Evolutionary conservation across 2,888 invertebrate species (phyloP), one percentile per base, ranked within the genome.

Genomic region (Oxytorus armatus): DNA sequence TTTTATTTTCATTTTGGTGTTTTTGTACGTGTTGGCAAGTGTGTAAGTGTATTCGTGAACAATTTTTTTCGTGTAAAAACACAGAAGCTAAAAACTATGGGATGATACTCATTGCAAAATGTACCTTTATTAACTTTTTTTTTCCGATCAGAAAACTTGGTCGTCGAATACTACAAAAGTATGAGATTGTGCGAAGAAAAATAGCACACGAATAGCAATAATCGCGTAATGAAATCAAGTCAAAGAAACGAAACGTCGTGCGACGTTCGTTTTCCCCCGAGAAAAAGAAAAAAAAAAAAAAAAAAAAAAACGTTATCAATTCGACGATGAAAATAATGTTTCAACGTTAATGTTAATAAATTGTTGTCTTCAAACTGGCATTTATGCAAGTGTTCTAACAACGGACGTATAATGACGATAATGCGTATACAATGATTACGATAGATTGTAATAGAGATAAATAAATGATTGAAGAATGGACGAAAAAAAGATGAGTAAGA

Each of bases 21-120:
- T 36, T 74, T 14, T 47, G 57, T 49, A 39, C 21, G 68, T 57
- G 66, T 59, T 11, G 7, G 68, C 44, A 44, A 55, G 66, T 72
- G 69, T 70, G 53, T 23, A 21, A 11, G 47, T 11, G 39, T 51
- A 47, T 39, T 39, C 65, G 36, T 25, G 59, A 4, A 42, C 33
- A 61, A 29, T 21, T 44, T 1, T 57, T 16, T 72, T 88, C 82
- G 85, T 88, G 87, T 89, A 44, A 49, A 75, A 75, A 91, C 88
- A 90, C 88, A 90, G 88, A 90, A 90, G 88, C 88, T 90, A 87
- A 33, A 49, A 83, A 85, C n/a, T 88, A 86, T 87, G 78, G 83
- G 86, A 83, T 86, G 84, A 84, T 84, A 85, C 86, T 88, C 84
- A 85, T 87, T 87, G 90, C 49, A 51, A n/a, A 3, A 65, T 53